Base-by-base conservation (phyloP, 2,888 invertebrate genomes). In the Eurytoma californica region DNA sequence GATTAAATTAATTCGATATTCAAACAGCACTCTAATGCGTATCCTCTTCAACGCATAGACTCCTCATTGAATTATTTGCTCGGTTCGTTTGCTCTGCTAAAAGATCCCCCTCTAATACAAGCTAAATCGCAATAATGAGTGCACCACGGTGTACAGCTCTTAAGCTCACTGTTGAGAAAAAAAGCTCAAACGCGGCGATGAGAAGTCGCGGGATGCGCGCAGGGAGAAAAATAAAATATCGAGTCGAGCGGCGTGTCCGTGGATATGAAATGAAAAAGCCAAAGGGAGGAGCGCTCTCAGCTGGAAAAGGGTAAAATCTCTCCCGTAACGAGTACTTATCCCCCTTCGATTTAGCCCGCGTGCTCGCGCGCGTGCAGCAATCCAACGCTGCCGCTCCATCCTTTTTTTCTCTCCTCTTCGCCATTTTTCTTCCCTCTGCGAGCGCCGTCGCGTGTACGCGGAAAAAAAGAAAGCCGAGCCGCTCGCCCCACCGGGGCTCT, bases 261-360 rank as follows among this genome's bases (percentile, higher is more conserved):
- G 3, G 24, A 9, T 39, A 39, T 39, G 24, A 65, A 70, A 61
- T 18, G 70, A 61, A 61, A 67, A n/a, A 4, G 47, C 49, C 14
- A 16, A 61, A 39, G 49, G 70, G 30, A 3, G 65, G 55, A 57
- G 20, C 49, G 68, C n/a, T 65, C 49, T n/a, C 49, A 30, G 28
- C 60, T 14, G 53, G 20, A 51, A 24, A 73, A 74, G 30, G 39
- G 72, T n/a, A 78, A 73, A 78, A 78, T 73, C 73, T 68, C 68
- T 72, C 57, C 57, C 30, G 53, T 68, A 63, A 61, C 51, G 60
- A 69, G 70, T 63, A n/a, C n/a, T n/a, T n/a, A 51, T 60, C 53
- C 30, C 30, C 51, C 49, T 74, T 79, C 79, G 65, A 79, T 75
- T 75, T 72, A 55, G 30, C 79, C 39, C 4, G 39, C 4, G 39